Percentiles rank a stretch among this genome's conserved stretches.
Evolutionary conservation across 2,113 vertebrate genomes (phyloP).

Genomic region (Rhynchopsitta pachyrhyncha): DNA sequence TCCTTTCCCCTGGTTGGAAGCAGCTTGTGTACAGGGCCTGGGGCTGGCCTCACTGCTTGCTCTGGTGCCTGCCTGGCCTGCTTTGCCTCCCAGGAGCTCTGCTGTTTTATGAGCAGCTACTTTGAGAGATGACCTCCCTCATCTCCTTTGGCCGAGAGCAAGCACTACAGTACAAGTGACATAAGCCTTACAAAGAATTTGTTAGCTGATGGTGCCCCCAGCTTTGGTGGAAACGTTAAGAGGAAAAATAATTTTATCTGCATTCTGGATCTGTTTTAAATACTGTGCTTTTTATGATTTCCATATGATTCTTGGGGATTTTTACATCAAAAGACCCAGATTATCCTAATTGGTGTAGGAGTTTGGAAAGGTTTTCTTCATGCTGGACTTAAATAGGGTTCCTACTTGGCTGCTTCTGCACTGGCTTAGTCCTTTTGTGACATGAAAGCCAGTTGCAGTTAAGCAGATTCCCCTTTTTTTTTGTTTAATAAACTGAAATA

Average conservation of each 20-base stretch:
- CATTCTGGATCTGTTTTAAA: slow-evolving; percentile 46
- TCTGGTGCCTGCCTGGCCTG: background rate
- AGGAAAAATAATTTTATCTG: slow-evolving; percentile 42
- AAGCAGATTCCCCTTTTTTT: background rate
- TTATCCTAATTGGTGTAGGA: slow-evolving; percentile 62
- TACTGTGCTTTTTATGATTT: slow-evolving; percentile 55
- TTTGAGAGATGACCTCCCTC: background rate
- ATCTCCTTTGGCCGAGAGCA: background rate
- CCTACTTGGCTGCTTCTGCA: background rate
- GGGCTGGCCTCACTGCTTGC: accelerated
- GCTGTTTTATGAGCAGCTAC: background rate
- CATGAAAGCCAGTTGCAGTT: slow-evolving; percentile 17
- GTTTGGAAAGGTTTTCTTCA: slow-evolving; percentile 37
- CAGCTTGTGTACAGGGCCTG: background rate
- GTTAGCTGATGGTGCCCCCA: slow-evolving; percentile 1
- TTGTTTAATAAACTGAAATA: slow-evolving; percentile 54
- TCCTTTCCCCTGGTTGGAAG: background rate
- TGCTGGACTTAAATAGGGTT: slow-evolving; percentile 44
- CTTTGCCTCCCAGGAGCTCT: background rate
- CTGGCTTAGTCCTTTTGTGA: slow-evolving; percentile 36
- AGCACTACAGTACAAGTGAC: background rate
- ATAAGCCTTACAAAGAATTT: background rate
- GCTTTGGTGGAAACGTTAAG: background rate
- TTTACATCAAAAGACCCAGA: slow-evolving; percentile 51
- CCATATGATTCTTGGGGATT: slow-evolving; percentile 55